Evolutionary conservation across 1,140 invertebrate species (phyloP).

Genomic region (Neodiprion pinetum): DNA sequence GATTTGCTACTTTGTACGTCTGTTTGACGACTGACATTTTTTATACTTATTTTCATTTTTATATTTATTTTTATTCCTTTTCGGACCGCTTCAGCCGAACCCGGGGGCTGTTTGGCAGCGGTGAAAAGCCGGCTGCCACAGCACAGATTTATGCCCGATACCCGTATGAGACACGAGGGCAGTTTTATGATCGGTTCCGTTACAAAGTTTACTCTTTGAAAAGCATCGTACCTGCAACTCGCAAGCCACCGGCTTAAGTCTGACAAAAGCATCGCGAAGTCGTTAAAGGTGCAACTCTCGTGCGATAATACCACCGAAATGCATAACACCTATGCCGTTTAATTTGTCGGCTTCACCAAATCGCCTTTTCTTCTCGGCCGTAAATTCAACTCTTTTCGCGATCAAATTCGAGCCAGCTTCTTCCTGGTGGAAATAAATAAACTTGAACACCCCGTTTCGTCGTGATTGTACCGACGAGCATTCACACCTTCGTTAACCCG

Average conservation of each 20-base stretch:
- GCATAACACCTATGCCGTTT: too few relatives aligned
- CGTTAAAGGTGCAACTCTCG: too few relatives aligned
- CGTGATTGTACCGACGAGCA: neutral
- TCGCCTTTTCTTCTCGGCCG: neutral
- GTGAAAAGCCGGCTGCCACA: slow-evolving; percentile 16
- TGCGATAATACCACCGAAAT: too few relatives aligned
- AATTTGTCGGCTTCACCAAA: too few relatives aligned
- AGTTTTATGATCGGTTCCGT: slow-evolving; percentile 57
- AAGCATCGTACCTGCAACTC: too few relatives aligned
- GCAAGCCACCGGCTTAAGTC: too few relatives aligned
- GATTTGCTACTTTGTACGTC: slow-evolving; percentile 46
- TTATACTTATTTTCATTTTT: slow-evolving; percentile 38
- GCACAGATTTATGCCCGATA: slow-evolving; percentile 43
- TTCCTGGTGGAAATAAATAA: neutral
- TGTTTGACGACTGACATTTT: slow-evolving; percentile 49
- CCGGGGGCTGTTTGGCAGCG: slow-evolving; percentile 41
- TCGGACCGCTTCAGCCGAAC: neutral
- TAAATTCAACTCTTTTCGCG: neutral
- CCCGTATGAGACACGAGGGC: slow-evolving; percentile 35
- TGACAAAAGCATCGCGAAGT: too few relatives aligned
- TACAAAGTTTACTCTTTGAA: slow-evolving; percentile 54
- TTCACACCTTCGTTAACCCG: slow-evolving; percentile 9
- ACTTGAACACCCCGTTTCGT: neutral
- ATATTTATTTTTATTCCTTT: neutral
- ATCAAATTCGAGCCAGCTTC: neutral